Conservation (phyloP, 1,140 invertebrate species). For the Pseudomyrmex cubaensis region DNA sequence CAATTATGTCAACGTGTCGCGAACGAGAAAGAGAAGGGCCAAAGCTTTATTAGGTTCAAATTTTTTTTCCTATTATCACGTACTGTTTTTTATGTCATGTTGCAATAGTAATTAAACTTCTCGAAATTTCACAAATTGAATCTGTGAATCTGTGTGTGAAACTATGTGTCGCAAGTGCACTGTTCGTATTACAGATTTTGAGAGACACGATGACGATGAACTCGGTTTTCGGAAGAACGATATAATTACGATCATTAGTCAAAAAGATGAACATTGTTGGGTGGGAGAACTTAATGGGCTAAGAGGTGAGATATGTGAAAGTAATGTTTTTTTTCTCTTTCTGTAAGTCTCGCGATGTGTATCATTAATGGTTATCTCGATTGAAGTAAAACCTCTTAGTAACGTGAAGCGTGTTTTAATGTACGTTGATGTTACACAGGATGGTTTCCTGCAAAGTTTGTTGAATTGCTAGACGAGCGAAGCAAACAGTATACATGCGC, state of each 20-base stretch:
- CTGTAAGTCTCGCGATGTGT: not conserved
- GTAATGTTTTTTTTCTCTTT: not conserved
- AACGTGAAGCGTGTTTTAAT: conserved; percentile 8
- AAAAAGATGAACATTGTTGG: conserved; percentile 99
- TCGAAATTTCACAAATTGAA: not conserved
- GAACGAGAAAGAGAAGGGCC: conserved; percentile 94
- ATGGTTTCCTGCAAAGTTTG: conserved; percentile 99
- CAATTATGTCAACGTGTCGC: conserved; percentile 96
- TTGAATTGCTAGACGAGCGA: conserved; percentile 97
- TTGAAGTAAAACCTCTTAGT: conserved; percentile 21
- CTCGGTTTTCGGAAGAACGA: conserved; percentile 99
- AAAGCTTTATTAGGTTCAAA: conserved; percentile 93
- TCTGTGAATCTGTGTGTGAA: not conserved
- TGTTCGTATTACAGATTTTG: conserved; percentile 92
- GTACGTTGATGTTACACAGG: conserved; percentile 84
- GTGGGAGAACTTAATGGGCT: conserved; percentile 99
- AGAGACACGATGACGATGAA: conserved; percentile 99
- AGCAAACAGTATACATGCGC: conserved; percentile 98
- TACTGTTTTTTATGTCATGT: conserved; percentile 4
- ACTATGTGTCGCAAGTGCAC: conserved; percentile 35
- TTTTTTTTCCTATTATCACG: not conserved
- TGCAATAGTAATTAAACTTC: not conserved
- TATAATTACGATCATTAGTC: conserved; percentile 98
- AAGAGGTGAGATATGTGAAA: conserved; percentile 87
- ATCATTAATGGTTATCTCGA: not conserved